A percentile compares a stretch with the other conserved stretches of the same genome.
phyloP scores from a whole-genome alignment of 2,888 invertebrate genomes.

The Agriopis marginaria region DNA sequence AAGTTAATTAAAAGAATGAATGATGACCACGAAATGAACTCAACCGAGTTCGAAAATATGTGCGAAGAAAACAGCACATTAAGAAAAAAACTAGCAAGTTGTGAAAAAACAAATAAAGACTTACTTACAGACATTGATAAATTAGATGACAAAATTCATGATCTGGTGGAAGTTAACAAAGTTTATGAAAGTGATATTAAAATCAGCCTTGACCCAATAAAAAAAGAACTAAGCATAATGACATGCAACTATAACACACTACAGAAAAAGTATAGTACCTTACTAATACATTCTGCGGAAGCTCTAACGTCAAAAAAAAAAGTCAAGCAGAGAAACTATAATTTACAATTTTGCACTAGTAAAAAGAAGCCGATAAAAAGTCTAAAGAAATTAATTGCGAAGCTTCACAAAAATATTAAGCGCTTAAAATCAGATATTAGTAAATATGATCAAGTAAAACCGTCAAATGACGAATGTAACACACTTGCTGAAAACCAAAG shows the following conservation, averaged over 20 bases:
- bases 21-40: not conserved
- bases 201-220: not conserved
- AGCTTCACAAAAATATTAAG: not conserved
- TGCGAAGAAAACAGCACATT: not conserved
- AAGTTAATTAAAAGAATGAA: not conserved
- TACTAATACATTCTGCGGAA: not conserved
- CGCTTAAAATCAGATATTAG: not conserved
- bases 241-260: not conserved
- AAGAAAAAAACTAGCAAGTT: not conserved
- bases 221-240: not conserved
- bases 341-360: not conserved
- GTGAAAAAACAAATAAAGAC: not conserved
- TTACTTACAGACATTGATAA: not conserved
- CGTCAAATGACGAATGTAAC: not conserved
- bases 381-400: not conserved
- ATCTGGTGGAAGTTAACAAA: not conserved
- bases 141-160: not conserved
- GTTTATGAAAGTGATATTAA: not conserved
- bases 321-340: not conserved
- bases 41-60: not conserved
- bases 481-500: not conserved
- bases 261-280: conserved; percentile 3
- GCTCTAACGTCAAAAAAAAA: not conserved
- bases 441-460: not conserved
- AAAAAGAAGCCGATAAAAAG: not conserved